A percentile compares a stretch with the other conserved stretches of the same genome.
Conservation (phyloP, 2,113 vertebrate genomes). For the Rhinolophus sinicus region DNA sequence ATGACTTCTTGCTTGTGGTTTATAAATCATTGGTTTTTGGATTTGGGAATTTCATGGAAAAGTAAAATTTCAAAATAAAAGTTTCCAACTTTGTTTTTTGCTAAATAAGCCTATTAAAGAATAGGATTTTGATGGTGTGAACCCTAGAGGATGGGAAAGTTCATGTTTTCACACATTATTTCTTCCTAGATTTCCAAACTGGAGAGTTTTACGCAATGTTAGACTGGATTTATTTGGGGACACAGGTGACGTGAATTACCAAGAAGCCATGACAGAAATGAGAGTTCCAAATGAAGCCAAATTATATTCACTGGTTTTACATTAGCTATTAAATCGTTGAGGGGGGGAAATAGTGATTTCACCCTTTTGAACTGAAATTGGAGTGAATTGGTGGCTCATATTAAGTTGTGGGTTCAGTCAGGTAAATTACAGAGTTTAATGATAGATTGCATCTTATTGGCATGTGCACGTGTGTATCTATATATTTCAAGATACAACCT, state of each 20-base stretch:
- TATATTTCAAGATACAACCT: constrained; percentile 20
- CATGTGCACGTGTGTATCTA: neutral
- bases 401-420: constrained; percentile 52
- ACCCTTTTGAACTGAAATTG: constrained; percentile 52
- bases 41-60: neutral
- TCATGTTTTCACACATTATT: neutral
- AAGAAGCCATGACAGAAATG: constrained; percentile 53
- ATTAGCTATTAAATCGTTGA: constrained; percentile 34
- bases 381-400: constrained; percentile 19
- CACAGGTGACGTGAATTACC: neutral
- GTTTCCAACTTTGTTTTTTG: neutral
- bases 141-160: neutral
- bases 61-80: constrained; percentile 22
- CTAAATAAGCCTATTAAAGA: neutral
- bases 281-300: constrained; percentile 64
- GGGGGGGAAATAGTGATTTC: constrained; percentile 44
- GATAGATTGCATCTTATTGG: neutral
- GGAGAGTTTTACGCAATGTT: neutral
- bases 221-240: neutral
- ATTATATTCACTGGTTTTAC: constrained; percentile 26
- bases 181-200: neutral
- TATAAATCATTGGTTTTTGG: neutral
- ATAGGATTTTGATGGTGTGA: neutral
- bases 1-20: neutral
- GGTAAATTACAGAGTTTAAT: constrained; percentile 66